Conservation (phyloP, 2,113 vertebrate species). For the Xyrauchen texanus region DNA sequence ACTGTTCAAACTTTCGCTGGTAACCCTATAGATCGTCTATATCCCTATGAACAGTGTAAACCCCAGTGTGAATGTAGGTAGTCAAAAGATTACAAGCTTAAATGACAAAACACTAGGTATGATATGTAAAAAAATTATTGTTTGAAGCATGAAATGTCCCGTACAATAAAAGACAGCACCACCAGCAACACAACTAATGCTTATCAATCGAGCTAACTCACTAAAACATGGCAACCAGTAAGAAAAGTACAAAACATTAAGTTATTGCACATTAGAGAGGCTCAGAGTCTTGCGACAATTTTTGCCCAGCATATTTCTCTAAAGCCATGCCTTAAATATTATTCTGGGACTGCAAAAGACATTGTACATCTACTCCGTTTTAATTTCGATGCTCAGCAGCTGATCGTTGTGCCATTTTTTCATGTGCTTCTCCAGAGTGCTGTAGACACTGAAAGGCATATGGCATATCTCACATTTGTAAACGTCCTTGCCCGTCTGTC, state of each 20-base stretch:
- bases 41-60: conserved; percentile 69
- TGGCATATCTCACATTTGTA: conserved; percentile 99
- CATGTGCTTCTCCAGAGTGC: conserved; percentile 99
- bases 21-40: conserved; percentile 19
- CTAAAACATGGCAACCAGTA: conserved; percentile 92
- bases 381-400: conserved; percentile 97
- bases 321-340: conserved; percentile 93
- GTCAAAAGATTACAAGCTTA: conserved; percentile 81
- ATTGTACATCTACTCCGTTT: conserved; percentile 86
- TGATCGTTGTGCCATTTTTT: conserved; percentile 99
- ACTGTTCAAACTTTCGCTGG: conserved; percentile 35
- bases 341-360: conserved; percentile 54
- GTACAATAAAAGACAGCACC: conserved; percentile 75
- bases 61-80: conserved; percentile 83
- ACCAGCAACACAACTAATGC: conserved; percentile 90
- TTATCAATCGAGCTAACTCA: conserved; percentile 92
- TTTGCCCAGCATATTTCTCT: conserved; percentile 79
- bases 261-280: conserved; percentile 99
- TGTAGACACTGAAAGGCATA: conserved; percentile 99
- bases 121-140: conserved; percentile 93
- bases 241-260: conserved; percentile 96
- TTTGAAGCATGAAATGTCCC: conserved; percentile 88
- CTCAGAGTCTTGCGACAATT: conserved; percentile 97
- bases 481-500: conserved; percentile 99
- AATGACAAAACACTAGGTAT: conserved; percentile 89